Evolutionary conservation across 2,888 invertebrate genomes (phyloP).

Genomic region (Torymus aiolomorphi): DNA sequence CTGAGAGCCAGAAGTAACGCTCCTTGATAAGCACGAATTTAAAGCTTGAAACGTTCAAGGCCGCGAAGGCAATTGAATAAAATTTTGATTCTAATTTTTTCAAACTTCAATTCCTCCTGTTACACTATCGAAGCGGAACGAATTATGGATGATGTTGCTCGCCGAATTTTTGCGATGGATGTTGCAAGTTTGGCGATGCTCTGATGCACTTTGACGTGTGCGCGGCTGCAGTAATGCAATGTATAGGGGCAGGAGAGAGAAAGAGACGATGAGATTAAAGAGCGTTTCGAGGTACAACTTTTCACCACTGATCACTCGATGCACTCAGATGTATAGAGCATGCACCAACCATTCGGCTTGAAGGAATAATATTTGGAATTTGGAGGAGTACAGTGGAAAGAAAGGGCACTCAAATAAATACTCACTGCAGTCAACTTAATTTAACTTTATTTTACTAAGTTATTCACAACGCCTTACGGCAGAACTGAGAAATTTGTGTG

Average conservation of each 20-base stretch:
- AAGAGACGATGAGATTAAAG: no score
- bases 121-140: not conserved
- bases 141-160: not conserved
- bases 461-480: not conserved
- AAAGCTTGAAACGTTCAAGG: not conserved
- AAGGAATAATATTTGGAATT: not conserved
- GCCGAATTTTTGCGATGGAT: no score
- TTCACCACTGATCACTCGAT: not conserved
- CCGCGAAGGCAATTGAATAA: not conserved
- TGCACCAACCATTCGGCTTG: not conserved
- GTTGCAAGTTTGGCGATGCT: not conserved
- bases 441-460: no score
- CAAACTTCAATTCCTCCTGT: not conserved
- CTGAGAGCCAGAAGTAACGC: not conserved
- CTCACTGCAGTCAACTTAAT: no score
- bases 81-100: not conserved
- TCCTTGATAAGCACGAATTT: not conserved
- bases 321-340: not conserved
- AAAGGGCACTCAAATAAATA: no score
- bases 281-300: no score
- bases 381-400: not conserved
- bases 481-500: not conserved
- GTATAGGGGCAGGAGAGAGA: no score
- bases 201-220: not conserved
- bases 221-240: no score